These are phyloP conservation scores for Gorsachius goisagi DNA, from an alignment of 2,113 vertebrate species.

Conservation along the genomic window DNA sequence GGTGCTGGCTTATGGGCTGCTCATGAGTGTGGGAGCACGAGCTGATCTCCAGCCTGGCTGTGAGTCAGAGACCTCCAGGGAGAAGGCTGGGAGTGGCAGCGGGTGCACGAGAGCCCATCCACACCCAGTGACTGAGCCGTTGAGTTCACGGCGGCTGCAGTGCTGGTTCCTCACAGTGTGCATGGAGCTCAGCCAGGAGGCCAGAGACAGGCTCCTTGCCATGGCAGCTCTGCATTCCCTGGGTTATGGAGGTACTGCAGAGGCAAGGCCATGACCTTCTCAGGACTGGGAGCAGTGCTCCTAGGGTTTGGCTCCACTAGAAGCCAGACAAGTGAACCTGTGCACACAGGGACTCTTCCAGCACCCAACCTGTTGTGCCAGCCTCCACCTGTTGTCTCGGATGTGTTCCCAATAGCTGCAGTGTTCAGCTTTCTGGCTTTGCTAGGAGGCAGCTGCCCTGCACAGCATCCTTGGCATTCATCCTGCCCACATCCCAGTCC, in stretches of 20 bases:
- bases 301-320: not conserved
- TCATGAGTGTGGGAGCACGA: not conserved
- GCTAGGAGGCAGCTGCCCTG: not conserved
- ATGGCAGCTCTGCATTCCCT: rapidly evolving
- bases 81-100: not conserved
- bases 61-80: not conserved
- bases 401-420: not conserved
- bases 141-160: not conserved
- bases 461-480: not conserved
- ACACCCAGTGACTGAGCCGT: not conserved
- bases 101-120: not conserved
- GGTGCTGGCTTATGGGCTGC: not conserved
- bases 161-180: not conserved
- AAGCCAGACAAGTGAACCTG: not conserved
- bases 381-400: not conserved
- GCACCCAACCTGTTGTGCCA: slow-evolving; percentile 4
- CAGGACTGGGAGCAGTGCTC: slow-evolving; percentile 41
- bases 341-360: slow-evolving; percentile 9
- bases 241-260: not conserved
- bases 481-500: not conserved
- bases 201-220: not conserved
- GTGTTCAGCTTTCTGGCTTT: not conserved
- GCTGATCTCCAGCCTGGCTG: not conserved
- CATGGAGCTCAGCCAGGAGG: not conserved
- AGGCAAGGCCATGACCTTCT: slow-evolving; percentile 23